Evolutionary conservation across 2,113 vertebrate genomes (phyloP).

Genomic region (Tyrannus savana): DNA sequence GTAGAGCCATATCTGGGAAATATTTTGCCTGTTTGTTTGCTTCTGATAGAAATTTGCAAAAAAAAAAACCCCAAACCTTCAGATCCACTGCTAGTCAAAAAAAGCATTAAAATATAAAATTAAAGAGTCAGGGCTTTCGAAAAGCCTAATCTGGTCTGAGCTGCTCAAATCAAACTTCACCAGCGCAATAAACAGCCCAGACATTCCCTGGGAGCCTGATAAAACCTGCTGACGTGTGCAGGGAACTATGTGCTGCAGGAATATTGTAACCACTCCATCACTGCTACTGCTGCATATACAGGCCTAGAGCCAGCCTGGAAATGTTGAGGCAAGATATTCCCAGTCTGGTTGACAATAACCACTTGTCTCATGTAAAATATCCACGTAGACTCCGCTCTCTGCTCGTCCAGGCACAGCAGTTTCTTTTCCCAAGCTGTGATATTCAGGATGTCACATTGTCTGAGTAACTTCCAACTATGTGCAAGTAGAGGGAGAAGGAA

Average conservation of each 20-base stretch:
- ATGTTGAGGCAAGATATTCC: not conserved
- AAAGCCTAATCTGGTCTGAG: not conserved
- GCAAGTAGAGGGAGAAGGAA: not conserved
- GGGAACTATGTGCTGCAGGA: constrained; percentile 9
- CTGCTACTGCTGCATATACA: not conserved
- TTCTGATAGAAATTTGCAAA: not conserved
- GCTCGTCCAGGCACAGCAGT: not conserved
- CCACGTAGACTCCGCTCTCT: not conserved
- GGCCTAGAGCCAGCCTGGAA: not conserved
- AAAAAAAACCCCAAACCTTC: not conserved
- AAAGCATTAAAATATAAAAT: not conserved
- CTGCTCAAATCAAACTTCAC: not conserved
- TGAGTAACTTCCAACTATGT: not conserved
- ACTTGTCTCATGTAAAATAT: constrained; percentile 27
- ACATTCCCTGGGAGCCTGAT: not conserved
- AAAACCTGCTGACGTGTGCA: constrained; percentile 23
- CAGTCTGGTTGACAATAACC: constrained; percentile 10
- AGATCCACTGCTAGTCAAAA: not conserved
- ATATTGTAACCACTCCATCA: constrained; percentile 3
- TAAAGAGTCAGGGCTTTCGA: not conserved
- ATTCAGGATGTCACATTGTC: not conserved
- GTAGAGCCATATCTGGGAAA: not conserved
- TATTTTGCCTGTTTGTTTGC: not conserved
- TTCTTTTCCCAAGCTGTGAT: not conserved
- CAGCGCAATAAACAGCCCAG: not conserved